Evolutionary conservation across 2,797 vertebrate genomes (phyloP), one percentile per base, ranked within the genome.

Genomic region (Nasua narica): DNA sequence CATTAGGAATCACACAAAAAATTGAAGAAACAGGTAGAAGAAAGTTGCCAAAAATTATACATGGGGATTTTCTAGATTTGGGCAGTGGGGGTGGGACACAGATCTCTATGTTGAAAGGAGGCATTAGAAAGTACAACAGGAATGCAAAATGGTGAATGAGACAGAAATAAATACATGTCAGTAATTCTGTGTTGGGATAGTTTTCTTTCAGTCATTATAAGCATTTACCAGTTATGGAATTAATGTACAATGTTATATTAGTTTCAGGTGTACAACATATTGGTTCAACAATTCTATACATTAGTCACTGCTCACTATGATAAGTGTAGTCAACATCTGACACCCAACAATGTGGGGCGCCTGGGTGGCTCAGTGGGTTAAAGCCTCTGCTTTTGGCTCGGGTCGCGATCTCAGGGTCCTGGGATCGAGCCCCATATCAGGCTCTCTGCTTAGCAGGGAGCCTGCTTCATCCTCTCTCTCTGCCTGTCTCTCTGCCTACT

Each of bases 131-230:
- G 76, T 54, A 78, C 3, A 76, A 65, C 2, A 87, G 37, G 48
- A 86, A 83, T n/a, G 91, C 43, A 72, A 91, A 91, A 72, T 35
- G 46, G 40, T 46, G 2, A 79, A 92, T 50, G 67, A n/a, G 2
- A 60, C 4, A 69, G 43, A 60, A 60, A 60, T 60, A 88, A 69
- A 54, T 89, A 46, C 13, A 37, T 50, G 37, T 32, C 48, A 83
- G 32, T 62, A 60, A 86, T 23, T 94, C 92, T 69, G 58, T 29
- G 62, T 27, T 87, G 40, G 76, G 83, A 78, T 43, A 78, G 72
- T 92, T 85, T 67, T 27, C 40, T 91, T 94, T 85, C 27, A 76
- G 60, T 89, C 50, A 67, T 92, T 69, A 54, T n/a, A 76, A 93
- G 25, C 23, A 86, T 84, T 84, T 92, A 46, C 79, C 43, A 79